Conservation (phyloP, 2,797 vertebrate species). For the Muscicapa comitata region DNA sequence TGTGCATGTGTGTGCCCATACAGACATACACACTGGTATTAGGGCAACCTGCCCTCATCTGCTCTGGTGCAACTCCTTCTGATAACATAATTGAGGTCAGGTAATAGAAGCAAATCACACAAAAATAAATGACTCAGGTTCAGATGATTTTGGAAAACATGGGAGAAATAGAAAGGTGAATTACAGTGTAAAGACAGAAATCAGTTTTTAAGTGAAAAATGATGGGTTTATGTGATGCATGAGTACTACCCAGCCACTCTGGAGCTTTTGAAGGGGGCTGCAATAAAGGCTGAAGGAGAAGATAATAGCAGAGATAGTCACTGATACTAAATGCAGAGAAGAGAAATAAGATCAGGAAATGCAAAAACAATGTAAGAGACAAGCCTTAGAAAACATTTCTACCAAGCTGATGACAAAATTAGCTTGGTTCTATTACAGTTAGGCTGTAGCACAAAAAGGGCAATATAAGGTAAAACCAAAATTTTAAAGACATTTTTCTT, state of each 20-base stretch:
- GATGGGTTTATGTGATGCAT: background rate
- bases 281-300: background rate
- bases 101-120: background rate
- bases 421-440: background rate
- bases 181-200: slow-evolving; percentile 3
- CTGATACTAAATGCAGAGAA: background rate
- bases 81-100: background rate
- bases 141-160: slow-evolving; percentile 18
- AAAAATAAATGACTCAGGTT: slow-evolving; percentile 6
- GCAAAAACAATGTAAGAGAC: background rate
- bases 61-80: background rate
- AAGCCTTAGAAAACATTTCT: background rate
- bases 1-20: background rate
- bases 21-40: background rate
- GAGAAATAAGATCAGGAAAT: slow-evolving; percentile 5
- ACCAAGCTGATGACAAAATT: background rate
- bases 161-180: slow-evolving; percentile 20
- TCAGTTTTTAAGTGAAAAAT: slow-evolving; percentile 6
- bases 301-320: background rate
- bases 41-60: background rate
- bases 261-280: background rate
- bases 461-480: background rate
- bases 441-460: background rate
- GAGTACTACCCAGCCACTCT: background rate
- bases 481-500: background rate